Evolutionary conservation across 1,140 invertebrate species (phyloP).

Genomic region (Plodia interpunctella): DNA sequence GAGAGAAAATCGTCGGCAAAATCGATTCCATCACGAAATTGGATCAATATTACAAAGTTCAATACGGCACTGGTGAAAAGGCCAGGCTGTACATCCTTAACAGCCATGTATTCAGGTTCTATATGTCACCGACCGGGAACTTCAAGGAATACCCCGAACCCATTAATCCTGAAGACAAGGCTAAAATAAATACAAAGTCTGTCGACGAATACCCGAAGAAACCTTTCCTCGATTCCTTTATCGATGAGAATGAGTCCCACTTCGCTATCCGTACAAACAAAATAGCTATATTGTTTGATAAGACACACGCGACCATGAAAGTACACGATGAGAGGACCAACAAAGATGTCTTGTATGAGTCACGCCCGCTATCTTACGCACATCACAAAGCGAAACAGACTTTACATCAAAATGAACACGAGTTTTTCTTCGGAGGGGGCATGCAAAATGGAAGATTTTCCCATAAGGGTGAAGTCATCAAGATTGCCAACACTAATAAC

Average conservation of each 20-base stretch:
- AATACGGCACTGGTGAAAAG: constrained; percentile 44
- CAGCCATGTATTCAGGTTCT: constrained; percentile 59
- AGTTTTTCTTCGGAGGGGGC: constrained; percentile 63
- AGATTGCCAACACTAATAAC: constrained; percentile 54
- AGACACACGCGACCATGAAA: constrained; percentile 42
- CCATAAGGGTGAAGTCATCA: constrained; percentile 59
- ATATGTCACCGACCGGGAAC: constrained; percentile 46
- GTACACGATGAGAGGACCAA: constrained; percentile 43
- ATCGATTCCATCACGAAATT: constrained; percentile 23
- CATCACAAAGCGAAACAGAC: constrained; percentile 36
- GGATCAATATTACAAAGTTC: constrained; percentile 37
- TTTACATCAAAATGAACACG: constrained; percentile 41
- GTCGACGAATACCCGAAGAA: constrained; percentile 42
- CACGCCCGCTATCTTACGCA: constrained; percentile 37
- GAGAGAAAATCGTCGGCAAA: not conserved
- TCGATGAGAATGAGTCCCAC: constrained; percentile 29
- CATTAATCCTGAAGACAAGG: constrained; percentile 41
- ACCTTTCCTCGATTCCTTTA: constrained; percentile 39
- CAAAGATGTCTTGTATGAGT: constrained; percentile 47
- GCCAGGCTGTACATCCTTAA: constrained; percentile 51
- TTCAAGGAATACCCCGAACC: constrained; percentile 58
- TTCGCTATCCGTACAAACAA: constrained; percentile 46
- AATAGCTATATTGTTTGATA: constrained; percentile 53
- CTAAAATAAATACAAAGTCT: constrained; percentile 52
- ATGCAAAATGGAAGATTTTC: constrained; percentile 67